Base-by-base conservation (phyloP, 1,140 invertebrate genomes). In the Brachionus rotundiformis region DNA sequence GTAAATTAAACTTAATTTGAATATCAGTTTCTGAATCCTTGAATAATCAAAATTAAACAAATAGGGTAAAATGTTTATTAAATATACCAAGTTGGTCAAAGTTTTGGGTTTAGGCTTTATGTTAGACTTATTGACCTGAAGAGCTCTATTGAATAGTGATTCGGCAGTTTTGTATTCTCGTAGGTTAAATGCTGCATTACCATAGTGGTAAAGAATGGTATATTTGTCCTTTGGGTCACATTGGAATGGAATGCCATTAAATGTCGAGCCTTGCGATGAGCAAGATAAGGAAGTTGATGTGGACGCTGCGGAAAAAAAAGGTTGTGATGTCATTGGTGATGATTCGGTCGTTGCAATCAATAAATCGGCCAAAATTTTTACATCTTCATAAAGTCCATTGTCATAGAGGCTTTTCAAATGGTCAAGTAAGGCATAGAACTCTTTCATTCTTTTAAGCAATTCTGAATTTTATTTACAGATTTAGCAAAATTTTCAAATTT, bases 141-240 rank as follows among this genome's bases (percentile, higher is more conserved):
- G 23, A 27, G 49, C 76, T 59, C 6, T 54, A 27, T 63, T 79
- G n/a, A 79, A 63, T 13, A 63, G 19, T 23, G 31, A 19, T 31
- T 79, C 76, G 25, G 76, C 76, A 16, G 54, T 33, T 79, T 79
- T 79, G 47, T 79, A 79, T 25, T 79, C 76, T n/a, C 59, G 47
- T 41, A 79, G 33, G 31, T 54, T 63, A 39, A 79, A 79, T 3
- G 76, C 76, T 41, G 76, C 44, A 36, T 79, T 79, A 6, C 47
- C 76, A 41, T 79, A 79, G 7, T 19, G 31, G 41, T 59, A 79
- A 3, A 59, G 29, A 11, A 79, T 54, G 0, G 36, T 63, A 23
- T 79, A 79, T 54, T 63, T 54, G 13, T 79, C 76, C 31, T 79
- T 79, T 19, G 25, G 13, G 44, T 73, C 68, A 44, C 68, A 73